A percentile compares a stretch with the other conserved stretches of the same genome.
Conservation (phyloP, 2,888 invertebrate genomes). For the Vanessa cardui region DNA sequence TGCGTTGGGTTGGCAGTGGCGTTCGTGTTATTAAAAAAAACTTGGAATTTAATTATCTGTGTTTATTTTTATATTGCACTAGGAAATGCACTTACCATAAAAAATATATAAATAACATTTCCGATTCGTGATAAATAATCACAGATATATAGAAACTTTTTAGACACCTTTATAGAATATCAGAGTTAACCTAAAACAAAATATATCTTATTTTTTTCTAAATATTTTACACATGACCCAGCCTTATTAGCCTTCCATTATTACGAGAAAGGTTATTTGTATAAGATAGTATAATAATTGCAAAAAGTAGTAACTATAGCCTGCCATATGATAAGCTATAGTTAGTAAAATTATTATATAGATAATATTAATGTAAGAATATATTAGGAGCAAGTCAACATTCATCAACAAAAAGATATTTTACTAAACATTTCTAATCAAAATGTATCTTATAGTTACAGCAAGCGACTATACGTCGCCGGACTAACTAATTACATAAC, state of each 20-base stretch:
- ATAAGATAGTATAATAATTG: conserved; percentile 33
- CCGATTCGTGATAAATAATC: conserved; percentile 20
- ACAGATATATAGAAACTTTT: conserved; percentile 18
- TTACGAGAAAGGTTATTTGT: conserved; percentile 34
- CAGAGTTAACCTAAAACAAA: conserved; percentile 29
- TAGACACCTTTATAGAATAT: conserved; percentile 21
- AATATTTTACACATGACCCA: conserved; percentile 66
- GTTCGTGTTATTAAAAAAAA: neutral
- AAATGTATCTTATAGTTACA: neutral
- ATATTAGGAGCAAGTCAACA: conserved; percentile 12
- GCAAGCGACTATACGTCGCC: neutral
- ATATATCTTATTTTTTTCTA: conserved; percentile 25
- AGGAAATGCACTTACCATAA: conserved; percentile 21
- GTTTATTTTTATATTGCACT: conserved; percentile 32
- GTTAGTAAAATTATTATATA: conserved; percentile 10
- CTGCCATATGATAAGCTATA: conserved; percentile 36
- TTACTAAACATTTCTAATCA: neutral
- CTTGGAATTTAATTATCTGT: conserved; percentile 13
- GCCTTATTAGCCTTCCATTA: conserved; percentile 53
- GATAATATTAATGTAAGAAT: conserved; percentile 1
- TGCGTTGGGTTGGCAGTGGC: conserved; percentile 30
- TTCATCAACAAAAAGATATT: conserved; percentile 6
- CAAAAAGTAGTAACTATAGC: conserved; percentile 25
- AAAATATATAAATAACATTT: conserved; percentile 10
- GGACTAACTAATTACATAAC: neutral